Evolutionary conservation across 2,888 invertebrate genomes (phyloP), one percentile per base, ranked within the genome.

Genomic region (Deroplatys truncata): DNA sequence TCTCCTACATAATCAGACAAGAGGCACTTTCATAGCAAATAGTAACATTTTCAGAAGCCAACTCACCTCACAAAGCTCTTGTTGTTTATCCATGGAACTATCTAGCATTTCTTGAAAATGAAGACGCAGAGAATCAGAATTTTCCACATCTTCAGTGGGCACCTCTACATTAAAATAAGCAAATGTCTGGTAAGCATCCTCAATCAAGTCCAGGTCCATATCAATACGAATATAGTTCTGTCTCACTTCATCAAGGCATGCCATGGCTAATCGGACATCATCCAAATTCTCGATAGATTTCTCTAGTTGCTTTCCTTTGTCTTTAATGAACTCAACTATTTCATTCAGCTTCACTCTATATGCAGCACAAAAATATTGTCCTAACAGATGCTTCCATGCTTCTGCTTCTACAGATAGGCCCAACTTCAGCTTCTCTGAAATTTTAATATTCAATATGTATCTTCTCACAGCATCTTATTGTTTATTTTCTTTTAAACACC

Each of bases 191-290:
- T 98, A 98, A 0, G 97, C 96, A 92, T 98, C 97, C 93, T 97
- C 97, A 92, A 98, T 97, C 8, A 96, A 94, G 91, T 95, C 95
- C 82, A 98, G 92, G 91, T 96, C 95, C 95, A 96, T 95, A 91
- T 98, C 98, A 95, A 98, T 96, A 93, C 96, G 95, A 92, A 98
- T 97, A 92, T 96, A 97, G 92, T 97, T 96, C 89, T 97, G 96
- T 86, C 98, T 94, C 91, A 98, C 96, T 91, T 95, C 94, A 92
- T 96, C 96, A 88, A 98, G 94, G 91, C 97, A 97, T 92, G 95
- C 93, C 98, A 98, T 98, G 2, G 97, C 97, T 43, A 96, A 93
- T 92, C 97, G 95, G 56, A 94, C 93, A 92, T 94, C 94, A 90
- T 94, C 93, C 86, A 94, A 91, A 90, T 92, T 91, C 82, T 96